Base-by-base conservation (phyloP, 2,888 invertebrate genomes). In the Oligia latruncula region DNA sequence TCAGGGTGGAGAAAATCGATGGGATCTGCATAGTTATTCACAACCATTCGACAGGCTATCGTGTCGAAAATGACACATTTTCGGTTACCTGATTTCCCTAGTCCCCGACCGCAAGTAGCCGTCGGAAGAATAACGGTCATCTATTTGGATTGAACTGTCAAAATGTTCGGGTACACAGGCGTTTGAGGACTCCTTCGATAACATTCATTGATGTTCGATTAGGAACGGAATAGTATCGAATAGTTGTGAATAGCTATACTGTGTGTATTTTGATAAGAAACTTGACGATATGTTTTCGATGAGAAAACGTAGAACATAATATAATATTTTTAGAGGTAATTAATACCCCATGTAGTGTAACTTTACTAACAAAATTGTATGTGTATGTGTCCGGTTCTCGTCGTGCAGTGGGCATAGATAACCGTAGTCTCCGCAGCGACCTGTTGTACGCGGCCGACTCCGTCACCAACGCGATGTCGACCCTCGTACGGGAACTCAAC, bases 381-480 rank as follows among this genome's bases (percentile, higher is more conserved):
- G 13, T 78, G 46, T 80, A 40, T 82, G 23, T 78, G 52, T 84
- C 29, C 43, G 72, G 70, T 79, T 65, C 68, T 62, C 76, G 71
- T 83, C 23, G 83, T 85, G 9, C 92, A 96, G 97, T 96, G 96
- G 96, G 96, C 85, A 96, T 97, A 91, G 97, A 97, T 92, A 95
- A 95, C 93, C 97, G 98, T 90, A 98, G 97, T 89, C 97, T 98
- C 74, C 97, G 98, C 91, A 98, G 98, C 93, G 99, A 99, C 95
- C 97, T 99, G 77, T 97, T 99, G 89, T 98, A 98, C 92, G 99
- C 99, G 71, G 99, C 99, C 68, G 99, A 99, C 96, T 99, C 99
- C 52, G 99, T 99, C 89, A 99, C 99, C 83, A 99, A 99, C 96
- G 99, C 99, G 84, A 99, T 99, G 99, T 99, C 99, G 60, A 99